Conservation (phyloP, 1,140 invertebrate genomes). For the Drosophila mayri region DNA sequence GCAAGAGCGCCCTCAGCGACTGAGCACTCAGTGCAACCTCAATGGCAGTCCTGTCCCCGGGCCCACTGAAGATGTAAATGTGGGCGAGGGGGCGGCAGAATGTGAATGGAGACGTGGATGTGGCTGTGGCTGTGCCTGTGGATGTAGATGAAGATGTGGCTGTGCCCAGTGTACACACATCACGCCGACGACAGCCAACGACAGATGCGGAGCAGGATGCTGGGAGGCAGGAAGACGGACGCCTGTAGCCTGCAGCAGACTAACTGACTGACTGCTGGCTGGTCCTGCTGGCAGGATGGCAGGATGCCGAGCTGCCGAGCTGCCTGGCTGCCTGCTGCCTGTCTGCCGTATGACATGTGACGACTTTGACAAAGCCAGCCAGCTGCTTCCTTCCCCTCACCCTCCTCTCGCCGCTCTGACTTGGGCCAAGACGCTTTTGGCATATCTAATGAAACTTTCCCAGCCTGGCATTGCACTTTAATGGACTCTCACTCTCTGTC, state of each 20-base stretch:
- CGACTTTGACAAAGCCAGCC: slow-evolving; percentile 70
- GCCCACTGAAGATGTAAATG: slow-evolving; percentile 41
- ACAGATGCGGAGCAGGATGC: slow-evolving; percentile 29
- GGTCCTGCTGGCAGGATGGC: slow-evolving; percentile 29
- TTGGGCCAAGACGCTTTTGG: slow-evolving; percentile 60
- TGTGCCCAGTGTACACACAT: slow-evolving; percentile 39
- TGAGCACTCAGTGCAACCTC: slow-evolving; percentile 65
- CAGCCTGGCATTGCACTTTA: slow-evolving; percentile 54
- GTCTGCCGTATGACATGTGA: slow-evolving; percentile 58
- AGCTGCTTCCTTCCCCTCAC: slow-evolving; percentile 17
- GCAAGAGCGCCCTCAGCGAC: slow-evolving; percentile 36
- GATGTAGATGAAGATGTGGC: neutral
- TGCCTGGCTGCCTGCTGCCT: slow-evolving; percentile 17
- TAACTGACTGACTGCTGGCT: slow-evolving; percentile 40
- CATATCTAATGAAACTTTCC: slow-evolving; percentile 74
- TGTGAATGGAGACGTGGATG: slow-evolving; percentile 4
- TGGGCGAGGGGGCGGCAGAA: neutral
- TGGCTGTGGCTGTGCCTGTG: slow-evolving; percentile 1
- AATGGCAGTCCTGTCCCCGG: slow-evolving; percentile 54
- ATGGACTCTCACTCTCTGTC: slow-evolving; percentile 39
- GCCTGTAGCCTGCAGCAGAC: slow-evolving; percentile 50
- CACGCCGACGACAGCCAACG: slow-evolving; percentile 42
- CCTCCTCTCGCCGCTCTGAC: slow-evolving; percentile 16
- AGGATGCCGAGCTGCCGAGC: slow-evolving; percentile 22
- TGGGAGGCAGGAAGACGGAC: slow-evolving; percentile 15